Conservation (phyloP, 2,888 invertebrate genomes). For the Drosophila antonietae region DNA sequence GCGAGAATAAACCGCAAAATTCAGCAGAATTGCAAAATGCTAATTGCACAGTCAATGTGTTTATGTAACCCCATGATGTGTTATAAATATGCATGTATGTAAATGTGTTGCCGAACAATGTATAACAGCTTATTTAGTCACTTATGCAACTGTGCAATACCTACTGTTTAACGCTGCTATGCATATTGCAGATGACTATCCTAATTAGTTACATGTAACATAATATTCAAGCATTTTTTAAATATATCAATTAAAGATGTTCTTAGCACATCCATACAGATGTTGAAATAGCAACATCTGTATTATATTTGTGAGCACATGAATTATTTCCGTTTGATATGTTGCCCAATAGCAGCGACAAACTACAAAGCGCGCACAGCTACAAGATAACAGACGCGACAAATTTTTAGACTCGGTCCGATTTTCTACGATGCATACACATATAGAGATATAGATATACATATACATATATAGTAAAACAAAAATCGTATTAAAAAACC, state of each 20-base stretch:
- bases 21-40: slow-evolving; percentile 39
- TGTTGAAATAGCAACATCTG: background rate
- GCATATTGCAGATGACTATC: background rate
- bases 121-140: slow-evolving; percentile 16
- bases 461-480: background rate
- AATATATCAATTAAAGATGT: background rate
- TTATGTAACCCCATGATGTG: slow-evolving; percentile 60
- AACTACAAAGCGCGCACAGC: slow-evolving; percentile 22
- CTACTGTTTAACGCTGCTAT: background rate
- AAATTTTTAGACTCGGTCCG: slow-evolving; percentile 9
- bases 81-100: slow-evolving; percentile 30
- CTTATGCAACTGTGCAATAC: slow-evolving; percentile 21
- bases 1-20: slow-evolving; percentile 28
- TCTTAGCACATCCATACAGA: background rate
- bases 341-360: slow-evolving; percentile 35
- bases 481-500: slow-evolving; percentile 8
- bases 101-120: slow-evolving; percentile 21
- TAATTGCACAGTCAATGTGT: slow-evolving; percentile 63
- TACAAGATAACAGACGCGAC: slow-evolving; percentile 44
- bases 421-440: background rate
- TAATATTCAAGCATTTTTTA: background rate
- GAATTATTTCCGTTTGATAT: slow-evolving; percentile 52
- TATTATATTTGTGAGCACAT: slow-evolving; percentile 6
- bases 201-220: too few species aligned
- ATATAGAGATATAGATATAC: background rate